Base-by-base conservation (phyloP, 2,888 invertebrate species). In the Halictus ligatus region DNA sequence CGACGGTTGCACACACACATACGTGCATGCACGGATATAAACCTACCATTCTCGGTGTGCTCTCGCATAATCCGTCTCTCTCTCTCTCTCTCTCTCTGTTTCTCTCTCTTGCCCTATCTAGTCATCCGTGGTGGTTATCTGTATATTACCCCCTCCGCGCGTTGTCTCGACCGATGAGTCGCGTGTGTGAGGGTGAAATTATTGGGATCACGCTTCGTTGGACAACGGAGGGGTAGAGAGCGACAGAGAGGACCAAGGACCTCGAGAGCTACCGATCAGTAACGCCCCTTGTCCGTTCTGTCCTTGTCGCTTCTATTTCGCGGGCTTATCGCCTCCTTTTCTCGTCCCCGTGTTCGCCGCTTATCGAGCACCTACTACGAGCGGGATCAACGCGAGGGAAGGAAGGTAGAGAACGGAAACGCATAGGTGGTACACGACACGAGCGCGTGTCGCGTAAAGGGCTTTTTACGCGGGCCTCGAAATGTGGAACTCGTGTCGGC, bases 121-220 rank as follows among this genome's bases (percentile, higher is more conserved):
- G 75, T 83, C 77, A 82, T 85, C 82, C 77, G 64, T 69, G 50
- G n/a, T 54, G 81, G 54, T 84, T 85, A 87, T 85, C 81, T 74
- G 75, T 86, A 78, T 86, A 84, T 67, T 73, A 78, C 60, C 76
- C 79, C 78, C 67, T 58, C 67, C 80, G 29, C 8, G 35, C 75
- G 2, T 21, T 50, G 4, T 18, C 76, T 72, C 43, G 21, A 15
- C 43, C 77, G 79, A 76, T 35, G 54, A 48, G 58, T 75, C 77
- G 48, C 85, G 86, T 83, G 85, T 86, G 86, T 76, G 91, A 87
- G 91, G 89, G 90, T 91, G 90, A 89, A 90, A 92, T 91, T 91
- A 91, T 93, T 88, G 85, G 89, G 89, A 92, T 89, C 90, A 85
- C 81, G 83, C 79, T 83, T 84, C 84, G 84, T 84, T 73, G 81